Evolutionary conservation across 2,113 vertebrate species (phyloP).

Genomic region (Aegypius monachus): DNA sequence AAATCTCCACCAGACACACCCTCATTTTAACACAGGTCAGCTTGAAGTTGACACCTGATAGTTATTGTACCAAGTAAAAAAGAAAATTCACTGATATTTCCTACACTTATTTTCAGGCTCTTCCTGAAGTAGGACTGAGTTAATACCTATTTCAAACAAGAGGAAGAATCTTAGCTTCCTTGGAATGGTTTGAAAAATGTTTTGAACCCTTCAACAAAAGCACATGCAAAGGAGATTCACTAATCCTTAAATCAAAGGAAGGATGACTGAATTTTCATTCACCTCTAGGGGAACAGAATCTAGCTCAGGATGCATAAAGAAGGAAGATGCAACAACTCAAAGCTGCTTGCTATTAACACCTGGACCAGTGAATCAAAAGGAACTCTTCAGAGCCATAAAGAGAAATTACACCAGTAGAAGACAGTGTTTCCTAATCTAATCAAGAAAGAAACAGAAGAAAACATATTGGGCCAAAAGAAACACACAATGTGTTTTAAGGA

Average conservation of each 20-base stretch:
- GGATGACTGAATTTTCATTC: neutral
- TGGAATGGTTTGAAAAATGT: neutral
- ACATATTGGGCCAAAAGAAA: neutral
- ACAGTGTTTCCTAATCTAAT: neutral
- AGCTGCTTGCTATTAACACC: neutral
- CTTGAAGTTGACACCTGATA: neutral
- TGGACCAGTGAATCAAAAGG: neutral
- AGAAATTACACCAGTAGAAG: neutral
- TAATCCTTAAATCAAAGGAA: neutral
- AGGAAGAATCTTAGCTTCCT: neutral
- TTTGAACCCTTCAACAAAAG: neutral
- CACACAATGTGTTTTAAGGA: neutral
- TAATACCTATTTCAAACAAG: neutral
- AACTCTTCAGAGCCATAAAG: neutral
- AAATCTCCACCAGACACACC: neutral
- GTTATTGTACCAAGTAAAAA: neutral
- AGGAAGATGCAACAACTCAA: constrained; percentile 9
- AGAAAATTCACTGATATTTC: neutral
- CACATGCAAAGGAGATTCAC: neutral
- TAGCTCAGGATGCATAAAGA: neutral
- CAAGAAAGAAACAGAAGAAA: neutral
- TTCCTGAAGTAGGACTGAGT: neutral
- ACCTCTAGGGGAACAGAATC: neutral
- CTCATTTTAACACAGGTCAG: neutral
- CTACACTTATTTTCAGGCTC: neutral